These are phyloP conservation scores for Phenganax stokvisi DNA, from an alignment of 92 coral and sea anemone genomes.

Conservation along the genomic window DNA sequence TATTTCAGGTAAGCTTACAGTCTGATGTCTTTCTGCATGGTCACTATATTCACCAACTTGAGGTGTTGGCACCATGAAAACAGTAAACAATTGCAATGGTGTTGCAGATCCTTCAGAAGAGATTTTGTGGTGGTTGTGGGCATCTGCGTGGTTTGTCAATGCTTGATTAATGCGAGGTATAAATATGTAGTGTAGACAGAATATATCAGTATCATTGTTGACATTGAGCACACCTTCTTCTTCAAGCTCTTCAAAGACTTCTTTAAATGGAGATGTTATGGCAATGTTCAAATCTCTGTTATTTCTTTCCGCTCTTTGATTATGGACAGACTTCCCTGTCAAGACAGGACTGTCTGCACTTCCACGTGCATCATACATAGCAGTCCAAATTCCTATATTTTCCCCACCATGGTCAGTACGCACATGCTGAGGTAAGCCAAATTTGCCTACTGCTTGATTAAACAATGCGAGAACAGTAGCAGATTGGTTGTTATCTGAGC, in stretches of 20 bases:
- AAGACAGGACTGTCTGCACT: neutral
- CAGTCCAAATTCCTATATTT: conserved; percentile 5
- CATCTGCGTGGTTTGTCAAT: conserved; percentile 2
- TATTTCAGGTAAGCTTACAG: neutral
- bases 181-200: conserved; percentile 11
- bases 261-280: conserved; percentile 13
- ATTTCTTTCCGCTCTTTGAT: conserved; percentile 6
- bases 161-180: conserved; percentile 16
- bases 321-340: conserved; percentile 5
- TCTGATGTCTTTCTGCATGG: neutral
- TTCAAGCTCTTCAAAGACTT: neutral
- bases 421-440: conserved; percentile 3
- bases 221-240: conserved; percentile 3
- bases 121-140: conserved; percentile 24
- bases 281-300: conserved; percentile 1
- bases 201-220: conserved; percentile 13
- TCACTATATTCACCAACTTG: neutral
- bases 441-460: conserved; percentile 4
- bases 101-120: conserved; percentile 18
- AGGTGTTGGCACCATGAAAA: neutral
- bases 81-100: conserved; percentile 9
- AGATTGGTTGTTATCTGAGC: conserved; percentile 14
- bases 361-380: conserved; percentile 16
- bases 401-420: conserved; percentile 24
- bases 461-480: neutral